Conservation (phyloP, 2,113 vertebrate species). For the Poeciliopsis occidentalis region DNA sequence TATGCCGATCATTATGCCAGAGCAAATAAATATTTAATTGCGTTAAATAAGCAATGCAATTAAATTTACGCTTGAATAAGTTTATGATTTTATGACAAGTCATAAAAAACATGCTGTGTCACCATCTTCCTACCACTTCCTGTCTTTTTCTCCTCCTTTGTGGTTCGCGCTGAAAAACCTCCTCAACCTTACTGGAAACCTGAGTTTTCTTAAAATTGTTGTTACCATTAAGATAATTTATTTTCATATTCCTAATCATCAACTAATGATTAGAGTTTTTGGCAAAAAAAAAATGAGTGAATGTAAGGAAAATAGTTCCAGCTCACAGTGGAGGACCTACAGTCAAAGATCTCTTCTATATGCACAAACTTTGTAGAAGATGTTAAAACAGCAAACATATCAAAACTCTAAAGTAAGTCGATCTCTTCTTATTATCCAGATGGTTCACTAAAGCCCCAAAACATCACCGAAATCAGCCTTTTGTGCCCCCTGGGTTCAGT, state of each 20-base stretch:
- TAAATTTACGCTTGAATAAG: too few relatives aligned
- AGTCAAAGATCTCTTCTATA: neutral
- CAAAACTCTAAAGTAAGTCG: too few relatives aligned
- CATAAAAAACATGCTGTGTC: too few relatives aligned
- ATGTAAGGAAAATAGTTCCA: neutral
- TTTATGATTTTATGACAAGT: too few relatives aligned
- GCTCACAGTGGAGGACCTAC: neutral
- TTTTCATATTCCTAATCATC: too few relatives aligned
- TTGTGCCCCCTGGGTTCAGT: neutral
- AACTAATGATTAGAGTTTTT: neutral
- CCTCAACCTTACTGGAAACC: too few relatives aligned
- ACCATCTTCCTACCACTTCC: too few relatives aligned
- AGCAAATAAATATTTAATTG: neutral
- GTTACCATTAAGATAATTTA: too few relatives aligned
- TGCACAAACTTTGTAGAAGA: neutral
- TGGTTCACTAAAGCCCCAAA: neutral
- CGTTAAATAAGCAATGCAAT: too few relatives aligned
- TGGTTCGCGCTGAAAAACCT: too few relatives aligned
- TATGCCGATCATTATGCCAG: neutral
- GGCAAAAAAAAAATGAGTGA: neutral
- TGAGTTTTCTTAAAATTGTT: too few relatives aligned
- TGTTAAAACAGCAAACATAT: neutral
- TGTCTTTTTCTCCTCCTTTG: too few relatives aligned
- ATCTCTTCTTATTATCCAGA: neutral
- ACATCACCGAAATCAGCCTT: neutral